Base-by-base conservation (phyloP, 2,113 vertebrate genomes). In the Lamprotornis superbus region DNA sequence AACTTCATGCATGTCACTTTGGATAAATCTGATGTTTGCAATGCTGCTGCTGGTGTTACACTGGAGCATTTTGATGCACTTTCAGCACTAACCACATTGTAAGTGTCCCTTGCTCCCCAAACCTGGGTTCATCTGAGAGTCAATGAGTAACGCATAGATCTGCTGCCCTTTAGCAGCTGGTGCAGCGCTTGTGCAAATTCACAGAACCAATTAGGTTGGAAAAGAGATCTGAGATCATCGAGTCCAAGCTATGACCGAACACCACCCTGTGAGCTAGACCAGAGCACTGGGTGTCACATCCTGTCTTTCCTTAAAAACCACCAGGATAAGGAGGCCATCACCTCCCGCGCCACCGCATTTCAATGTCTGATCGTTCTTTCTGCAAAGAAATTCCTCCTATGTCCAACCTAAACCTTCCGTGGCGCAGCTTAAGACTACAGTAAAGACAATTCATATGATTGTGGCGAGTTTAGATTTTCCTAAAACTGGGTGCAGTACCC, bases 91-190 rank as follows among this genome's bases (percentile, higher is more conserved):
- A 23, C 4, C 35, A 28, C 65, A 6, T 6, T 15, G 3, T 16
- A 49, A 42, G 24, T 47, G 70, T 47, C 30, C 16, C 25, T 21
- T 64, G 47, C 40, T 68, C 15, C 21, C 35, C 63, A 17, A 35
- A 15, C 8, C n/a, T 0, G 1, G 15, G 7, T 19, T 61, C 49
- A 3, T 1, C 35, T 5, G 5, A 2, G 13, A 24, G 40, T 18
- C 49, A 10, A 1, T 0, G 1, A 35, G 11, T 1, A 19, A n/a
- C 5, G 3, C 19, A 2, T 1, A 20, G 42, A n/a, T 20, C 57
- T 10, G 1, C 27, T 7, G 46, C 15, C 4, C 49, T 33, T 16
- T 0, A 15, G 56, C 52, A 9, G 17, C 3, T 6, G 9, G 11
- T 1, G 16, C 44, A 8, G 33, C 0, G 33, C 74, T 47, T 7